Percentiles rank a stretch among this genome's conserved stretches.
Evolutionary conservation across 2,888 invertebrate species (phyloP).

Genomic region (Minunthozetes semirufus): DNA sequence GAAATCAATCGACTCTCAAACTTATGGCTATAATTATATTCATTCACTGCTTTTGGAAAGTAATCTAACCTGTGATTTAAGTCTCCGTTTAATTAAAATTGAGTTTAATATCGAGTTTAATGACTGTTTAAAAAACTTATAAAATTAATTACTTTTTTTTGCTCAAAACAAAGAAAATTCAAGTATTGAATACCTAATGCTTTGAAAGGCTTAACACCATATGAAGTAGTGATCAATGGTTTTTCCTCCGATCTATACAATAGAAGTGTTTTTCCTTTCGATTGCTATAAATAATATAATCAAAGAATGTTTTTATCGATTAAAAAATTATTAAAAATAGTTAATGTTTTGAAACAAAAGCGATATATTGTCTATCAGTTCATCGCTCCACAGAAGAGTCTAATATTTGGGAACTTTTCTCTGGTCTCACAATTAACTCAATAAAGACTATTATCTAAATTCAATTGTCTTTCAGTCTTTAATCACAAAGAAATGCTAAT

Average conservation of each 20-base stretch:
- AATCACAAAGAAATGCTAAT: slow-evolving; percentile 21
- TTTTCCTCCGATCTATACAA: too few relatives aligned
- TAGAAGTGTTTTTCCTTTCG: too few relatives aligned
- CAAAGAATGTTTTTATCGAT: not conserved
- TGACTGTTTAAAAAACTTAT: not conserved
- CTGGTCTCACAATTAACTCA: slow-evolving; percentile 24
- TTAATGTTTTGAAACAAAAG: not conserved
- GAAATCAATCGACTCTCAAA: not conserved
- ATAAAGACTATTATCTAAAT: slow-evolving; percentile 12
- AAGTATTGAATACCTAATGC: not conserved
- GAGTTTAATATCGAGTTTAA: slow-evolving; percentile 19
- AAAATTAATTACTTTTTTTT: not conserved
- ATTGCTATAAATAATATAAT: too few relatives aligned
- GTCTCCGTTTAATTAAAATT: slow-evolving; percentile 1
- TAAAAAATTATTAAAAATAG: not conserved
- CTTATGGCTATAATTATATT: not conserved
- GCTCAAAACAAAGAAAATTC: not conserved
- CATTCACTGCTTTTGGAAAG: not conserved
- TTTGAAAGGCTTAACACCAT: too few relatives aligned
- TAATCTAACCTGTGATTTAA: not conserved
- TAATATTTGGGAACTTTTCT: slow-evolving; percentile 5
- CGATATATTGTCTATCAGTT: not conserved
- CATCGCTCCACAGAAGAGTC: slow-evolving; percentile 9
- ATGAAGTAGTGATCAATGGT: too few relatives aligned
- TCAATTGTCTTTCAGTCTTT: slow-evolving; percentile 7